Evolutionary conservation across 1,140 invertebrate genomes (phyloP).

Genomic region (Zaprionus gabonicus): DNA sequence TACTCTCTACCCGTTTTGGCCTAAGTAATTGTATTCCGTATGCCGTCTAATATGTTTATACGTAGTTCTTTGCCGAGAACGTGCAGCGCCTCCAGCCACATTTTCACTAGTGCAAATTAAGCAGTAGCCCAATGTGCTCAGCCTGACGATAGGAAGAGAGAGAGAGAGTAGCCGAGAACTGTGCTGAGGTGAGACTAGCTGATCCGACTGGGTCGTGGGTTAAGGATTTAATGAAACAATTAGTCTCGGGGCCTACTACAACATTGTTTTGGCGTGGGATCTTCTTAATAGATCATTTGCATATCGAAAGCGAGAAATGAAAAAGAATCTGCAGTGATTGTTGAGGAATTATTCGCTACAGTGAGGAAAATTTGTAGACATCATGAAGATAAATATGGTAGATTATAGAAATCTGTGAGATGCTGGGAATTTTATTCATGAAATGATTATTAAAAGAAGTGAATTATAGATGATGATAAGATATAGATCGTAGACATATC

Average conservation of each 20-base stretch:
- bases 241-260: conserved; percentile 38
- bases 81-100: conserved; percentile 58
- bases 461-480: too few relatives aligned
- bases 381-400: not conserved
- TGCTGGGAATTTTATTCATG: too few relatives aligned
- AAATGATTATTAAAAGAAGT: too few relatives aligned
- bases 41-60: conserved; percentile 44
- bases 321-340: conserved; percentile 1
- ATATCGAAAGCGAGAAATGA: conserved; percentile 7
- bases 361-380: not conserved
- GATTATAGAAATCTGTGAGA: not conserved
- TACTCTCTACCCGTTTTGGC: not conserved
- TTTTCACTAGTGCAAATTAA: conserved; percentile 60
- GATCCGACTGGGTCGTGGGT: conserved; percentile 27
- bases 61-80: conserved; percentile 38
- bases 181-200: not conserved
- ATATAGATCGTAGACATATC: too few relatives aligned
- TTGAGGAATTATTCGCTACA: not conserved
- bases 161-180: not conserved
- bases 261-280: conserved; percentile 60
- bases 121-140: conserved; percentile 70
- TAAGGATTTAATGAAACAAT: conserved; percentile 63
- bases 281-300: conserved; percentile 15
- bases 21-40: conserved; percentile 41
- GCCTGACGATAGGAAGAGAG: conserved; percentile 30